Evolutionary conservation across 1,140 invertebrate species (phyloP).

Genomic region (Diprion similis): DNA sequence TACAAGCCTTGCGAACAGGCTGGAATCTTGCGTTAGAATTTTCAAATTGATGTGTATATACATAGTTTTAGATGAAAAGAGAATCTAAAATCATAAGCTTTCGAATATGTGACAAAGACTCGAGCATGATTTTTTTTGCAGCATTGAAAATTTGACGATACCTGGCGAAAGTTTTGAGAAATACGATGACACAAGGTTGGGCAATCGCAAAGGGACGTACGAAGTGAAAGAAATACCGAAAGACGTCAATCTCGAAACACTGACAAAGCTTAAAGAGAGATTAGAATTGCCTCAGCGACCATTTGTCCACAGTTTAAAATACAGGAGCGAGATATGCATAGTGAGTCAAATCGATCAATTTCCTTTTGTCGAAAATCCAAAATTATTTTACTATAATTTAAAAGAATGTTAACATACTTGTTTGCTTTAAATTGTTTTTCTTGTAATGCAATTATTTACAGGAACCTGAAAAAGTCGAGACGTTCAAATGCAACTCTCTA

Average conservation of each 20-base stretch:
- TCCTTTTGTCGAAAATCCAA: background rate
- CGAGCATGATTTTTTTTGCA: constrained; percentile 9
- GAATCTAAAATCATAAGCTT: no score
- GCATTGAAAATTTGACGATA: constrained; percentile 39
- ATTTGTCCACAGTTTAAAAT: constrained; percentile 19
- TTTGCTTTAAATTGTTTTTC: no score
- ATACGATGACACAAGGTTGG: constrained; percentile 13
- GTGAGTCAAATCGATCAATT: background rate
- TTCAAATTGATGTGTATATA: no score
- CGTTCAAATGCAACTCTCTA: background rate
- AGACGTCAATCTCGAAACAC: constrained; percentile 31
- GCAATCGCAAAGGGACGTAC: constrained; percentile 25
- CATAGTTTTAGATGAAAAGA: no score
- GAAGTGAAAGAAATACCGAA: constrained; percentile 23
- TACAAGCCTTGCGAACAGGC: no score
- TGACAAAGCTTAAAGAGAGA: constrained; percentile 23
- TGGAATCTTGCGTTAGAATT: no score
- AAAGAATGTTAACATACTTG: no score
- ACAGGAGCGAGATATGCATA: constrained; percentile 24
- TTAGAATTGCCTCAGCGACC: constrained; percentile 4
- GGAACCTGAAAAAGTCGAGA: constrained; percentile 19
- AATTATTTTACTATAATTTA: background rate
- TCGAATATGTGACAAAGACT: no score
- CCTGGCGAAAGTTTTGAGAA: constrained; percentile 29
- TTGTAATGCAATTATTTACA: constrained; percentile 16